These are phyloP conservation scores for Heliocidaris tuberculata DNA, from an alignment of 35 echinoderm and acorn worm genomes.

Conservation along the genomic window DNA sequence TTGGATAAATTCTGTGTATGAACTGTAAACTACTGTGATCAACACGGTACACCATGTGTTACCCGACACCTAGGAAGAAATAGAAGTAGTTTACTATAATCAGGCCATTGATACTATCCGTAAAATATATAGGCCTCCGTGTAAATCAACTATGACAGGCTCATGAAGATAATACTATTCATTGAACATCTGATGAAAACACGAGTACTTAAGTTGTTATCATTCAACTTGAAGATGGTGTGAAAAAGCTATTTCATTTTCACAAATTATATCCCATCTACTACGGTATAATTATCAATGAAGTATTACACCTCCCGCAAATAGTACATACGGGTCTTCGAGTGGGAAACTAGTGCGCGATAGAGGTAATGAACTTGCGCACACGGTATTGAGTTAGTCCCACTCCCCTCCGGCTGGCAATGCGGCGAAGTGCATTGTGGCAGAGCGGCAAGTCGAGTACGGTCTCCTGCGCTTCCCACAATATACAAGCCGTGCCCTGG, in stretches of 20 bases:
- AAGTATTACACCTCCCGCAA: not conserved
- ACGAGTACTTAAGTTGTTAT: too few species aligned
- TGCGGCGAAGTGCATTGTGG: slow-evolving; percentile 23
- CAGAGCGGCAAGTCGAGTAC: not conserved
- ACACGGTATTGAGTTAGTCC: slow-evolving; percentile 24
- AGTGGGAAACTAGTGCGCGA: not conserved
- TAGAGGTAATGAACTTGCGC: slow-evolving; percentile 38
- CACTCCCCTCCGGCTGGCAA: slow-evolving; percentile 29
- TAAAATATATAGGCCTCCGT: not conserved
- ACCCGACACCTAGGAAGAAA: not conserved
- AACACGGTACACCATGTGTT: not conserved
- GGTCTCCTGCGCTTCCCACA: slow-evolving; percentile 35
- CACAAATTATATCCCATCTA: too few species aligned
- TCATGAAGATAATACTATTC: not conserved
- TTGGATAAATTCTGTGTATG: not conserved
- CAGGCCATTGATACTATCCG: not conserved
- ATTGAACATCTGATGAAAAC: not conserved
- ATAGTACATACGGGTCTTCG: not conserved
- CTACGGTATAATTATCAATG: not conserved
- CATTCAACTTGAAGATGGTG: too few species aligned
- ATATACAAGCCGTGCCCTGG: slow-evolving; percentile 25
- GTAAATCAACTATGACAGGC: not conserved
- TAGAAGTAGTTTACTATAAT: not conserved
- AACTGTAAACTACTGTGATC: not conserved
- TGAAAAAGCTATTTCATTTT: too few species aligned